These are phyloP conservation scores for Acronicta leporina DNA, from an alignment of 2,888 invertebrate genomes.

Conservation along the genomic window DNA sequence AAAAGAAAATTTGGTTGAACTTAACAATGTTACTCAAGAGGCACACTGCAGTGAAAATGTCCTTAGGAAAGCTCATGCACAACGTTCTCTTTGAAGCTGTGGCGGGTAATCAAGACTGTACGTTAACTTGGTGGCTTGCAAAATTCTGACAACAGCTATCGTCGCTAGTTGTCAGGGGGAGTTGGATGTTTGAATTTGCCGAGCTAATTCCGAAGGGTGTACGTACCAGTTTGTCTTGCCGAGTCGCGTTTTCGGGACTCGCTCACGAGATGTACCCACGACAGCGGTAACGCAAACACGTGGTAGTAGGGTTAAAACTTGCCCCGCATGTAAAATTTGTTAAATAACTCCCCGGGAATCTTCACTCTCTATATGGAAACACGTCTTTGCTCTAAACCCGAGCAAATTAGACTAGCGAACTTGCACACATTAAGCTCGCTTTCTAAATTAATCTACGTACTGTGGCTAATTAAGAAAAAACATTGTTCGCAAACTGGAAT, in stretches of 20 bases:
- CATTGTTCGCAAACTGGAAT: slow-evolving; percentile 66
- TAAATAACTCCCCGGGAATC: slow-evolving; percentile 80
- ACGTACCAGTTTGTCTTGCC: slow-evolving; percentile 57
- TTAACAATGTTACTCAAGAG: slow-evolving; percentile 11
- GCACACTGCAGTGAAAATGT: slow-evolving; percentile 44
- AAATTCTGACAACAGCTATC: slow-evolving; percentile 56
- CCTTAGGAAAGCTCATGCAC: slow-evolving; percentile 26
- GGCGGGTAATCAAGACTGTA: slow-evolving; percentile 47
- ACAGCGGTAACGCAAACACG: slow-evolving; percentile 77
- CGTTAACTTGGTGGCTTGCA: slow-evolving; percentile 51
- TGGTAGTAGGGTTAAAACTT: slow-evolving; percentile 81
- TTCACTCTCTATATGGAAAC: slow-evolving; percentile 78
- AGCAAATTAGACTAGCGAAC: slow-evolving; percentile 77
- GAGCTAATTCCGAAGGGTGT: slow-evolving; percentile 73
- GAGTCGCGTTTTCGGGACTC: slow-evolving; percentile 58
- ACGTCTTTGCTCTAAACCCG: slow-evolving; percentile 85
- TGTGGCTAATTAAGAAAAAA: slow-evolving; percentile 77
- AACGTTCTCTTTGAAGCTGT: slow-evolving; percentile 35
- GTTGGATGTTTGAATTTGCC: slow-evolving; percentile 73
- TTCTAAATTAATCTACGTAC: slow-evolving; percentile 81
- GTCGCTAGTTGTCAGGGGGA: slow-evolving; percentile 57
- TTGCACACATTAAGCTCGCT: slow-evolving; percentile 75
- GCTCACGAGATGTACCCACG: slow-evolving; percentile 60
- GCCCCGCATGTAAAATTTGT: slow-evolving; percentile 84
- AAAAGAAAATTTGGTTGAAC: slow-evolving; percentile 5